Percentiles rank a stretch among this genome's conserved stretches.
Conservation (phyloP, 2,797 vertebrate species). For the Liasis olivaceus region DNA sequence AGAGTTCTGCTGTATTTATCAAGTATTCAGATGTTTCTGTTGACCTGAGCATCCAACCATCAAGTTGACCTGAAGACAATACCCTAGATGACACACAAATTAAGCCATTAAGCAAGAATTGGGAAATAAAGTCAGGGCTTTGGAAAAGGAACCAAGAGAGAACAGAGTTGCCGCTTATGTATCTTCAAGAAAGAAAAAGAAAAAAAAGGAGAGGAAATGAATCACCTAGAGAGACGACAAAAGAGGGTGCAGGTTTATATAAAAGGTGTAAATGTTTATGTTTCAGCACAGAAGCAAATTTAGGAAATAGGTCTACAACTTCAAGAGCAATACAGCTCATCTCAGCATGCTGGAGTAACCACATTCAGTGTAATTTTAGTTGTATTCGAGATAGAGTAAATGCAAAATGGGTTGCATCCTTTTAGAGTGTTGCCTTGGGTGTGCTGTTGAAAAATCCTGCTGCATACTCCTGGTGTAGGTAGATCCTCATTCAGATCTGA, state of each 20-base stretch:
- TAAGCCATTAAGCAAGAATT: neutral
- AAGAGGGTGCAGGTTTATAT: neutral
- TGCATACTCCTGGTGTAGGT: too few relatives aligned
- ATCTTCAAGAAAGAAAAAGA: neutral
- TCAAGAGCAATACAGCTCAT: too few relatives aligned
- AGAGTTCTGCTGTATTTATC: neutral
- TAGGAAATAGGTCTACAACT: too few relatives aligned
- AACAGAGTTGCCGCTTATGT: too few relatives aligned
- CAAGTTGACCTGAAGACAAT: neutral
- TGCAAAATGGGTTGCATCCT: too few relatives aligned
- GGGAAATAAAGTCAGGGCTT: neutral
- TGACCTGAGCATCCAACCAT: neutral
- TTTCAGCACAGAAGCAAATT: too few relatives aligned
- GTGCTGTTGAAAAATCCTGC: too few relatives aligned
- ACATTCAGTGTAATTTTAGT: too few relatives aligned
- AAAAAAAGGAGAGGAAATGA: neutral
- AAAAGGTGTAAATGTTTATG: neutral
- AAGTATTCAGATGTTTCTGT: neutral
- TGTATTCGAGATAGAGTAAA: too few relatives aligned
- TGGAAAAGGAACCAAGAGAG: neutral
- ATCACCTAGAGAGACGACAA: neutral
- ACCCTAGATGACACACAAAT: neutral
- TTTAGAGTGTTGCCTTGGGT: too few relatives aligned
- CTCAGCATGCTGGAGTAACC: too few relatives aligned
- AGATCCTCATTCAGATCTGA: too few relatives aligned